Evolutionary conservation across 2,888 invertebrate species (phyloP).

Genomic region (Axea sp.): DNA sequence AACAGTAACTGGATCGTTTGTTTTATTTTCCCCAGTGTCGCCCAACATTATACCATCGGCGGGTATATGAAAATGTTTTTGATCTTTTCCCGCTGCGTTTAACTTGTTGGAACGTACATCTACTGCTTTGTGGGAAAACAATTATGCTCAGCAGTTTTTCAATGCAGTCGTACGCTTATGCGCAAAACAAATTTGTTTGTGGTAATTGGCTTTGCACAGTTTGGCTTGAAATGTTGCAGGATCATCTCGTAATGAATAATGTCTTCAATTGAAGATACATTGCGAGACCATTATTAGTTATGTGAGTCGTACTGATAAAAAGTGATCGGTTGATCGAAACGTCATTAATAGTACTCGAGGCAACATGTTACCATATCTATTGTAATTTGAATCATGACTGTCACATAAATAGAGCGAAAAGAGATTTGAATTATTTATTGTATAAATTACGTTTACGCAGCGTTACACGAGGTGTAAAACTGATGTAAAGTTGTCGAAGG

Average conservation of each 20-base stretch:
- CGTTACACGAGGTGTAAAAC: background rate
- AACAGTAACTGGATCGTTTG: constrained; percentile 66
- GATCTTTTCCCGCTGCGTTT: constrained; percentile 68
- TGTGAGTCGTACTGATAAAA: constrained; percentile 26
- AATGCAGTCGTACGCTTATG: background rate
- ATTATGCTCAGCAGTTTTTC: constrained; percentile 37
- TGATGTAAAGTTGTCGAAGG: constrained; percentile 1
- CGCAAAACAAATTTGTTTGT: background rate
- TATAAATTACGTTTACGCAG: constrained; percentile 13
- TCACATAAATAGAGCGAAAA: constrained; percentile 17
- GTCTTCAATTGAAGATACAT: constrained; percentile 5
- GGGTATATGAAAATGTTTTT: constrained; percentile 69
- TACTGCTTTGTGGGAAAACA: constrained; percentile 67
- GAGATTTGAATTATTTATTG: constrained; percentile 21
- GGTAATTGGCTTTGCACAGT: background rate
- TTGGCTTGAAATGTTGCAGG: background rate
- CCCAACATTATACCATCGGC: constrained; percentile 70
- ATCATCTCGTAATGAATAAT: background rate
- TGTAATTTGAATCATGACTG: constrained; percentile 22
- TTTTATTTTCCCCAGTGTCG: constrained; percentile 67
- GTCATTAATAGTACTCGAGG: constrained; percentile 31
- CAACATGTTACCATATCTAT: constrained; percentile 39
- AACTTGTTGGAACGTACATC: constrained; percentile 72
- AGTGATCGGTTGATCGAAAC: constrained; percentile 23
- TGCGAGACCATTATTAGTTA: background rate